Evolutionary conservation across 1,140 invertebrate species (phyloP), one percentile per base, ranked within the genome.

Genomic region (Notospermus geniculatus): DNA sequence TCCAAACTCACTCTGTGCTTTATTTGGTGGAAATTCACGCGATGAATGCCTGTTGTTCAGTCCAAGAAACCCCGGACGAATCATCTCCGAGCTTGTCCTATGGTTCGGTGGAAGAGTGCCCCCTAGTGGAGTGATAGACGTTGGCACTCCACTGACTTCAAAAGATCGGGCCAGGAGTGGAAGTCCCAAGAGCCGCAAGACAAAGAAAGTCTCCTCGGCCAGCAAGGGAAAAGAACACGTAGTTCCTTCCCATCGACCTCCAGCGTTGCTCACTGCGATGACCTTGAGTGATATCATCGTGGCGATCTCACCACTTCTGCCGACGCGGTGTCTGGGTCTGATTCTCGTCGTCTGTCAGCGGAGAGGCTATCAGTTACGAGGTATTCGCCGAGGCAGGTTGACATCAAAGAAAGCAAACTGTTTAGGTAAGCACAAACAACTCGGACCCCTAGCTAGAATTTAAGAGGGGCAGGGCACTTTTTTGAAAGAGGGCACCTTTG

Each of bases 91-190:
- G 53, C 60, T 79, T 15, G 64, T 61, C 22, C 60, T 72, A 0
- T 79, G 76, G 76, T 79, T 79, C 61, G 76, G 75, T 23, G 77
- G 75, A 23, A 50, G 75, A 22, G 69, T 79, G 4, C 67, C 73
- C 22, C 61, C 66, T 28, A 73, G 71, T 53, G 69, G 71, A 11
- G 68, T 68, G 15, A 66, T 79, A 53, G 71, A 76, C 59, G 73
- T 76, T 0, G 77, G 77, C 39, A 64, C 68, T 41, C 73, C 74
- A n/a, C 71, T 71, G 28, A 67, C 60, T 9, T 54, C 60, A 36
- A 71, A 67, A 60, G 72, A 73, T 28, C 45, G 67, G 43, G 39
- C 60, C 11, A 60, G 63, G 25, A 65, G 60, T 62, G 68, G 65
- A 1, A 72, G 68, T 60, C 66, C 62, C 27, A 69, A 65, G 60